A percentile compares a stretch with the other conserved stretches of the same genome.
Evolutionary conservation across 2,797 vertebrate genomes (phyloP).

Genomic region (Bucorvus abyssinicus): DNA sequence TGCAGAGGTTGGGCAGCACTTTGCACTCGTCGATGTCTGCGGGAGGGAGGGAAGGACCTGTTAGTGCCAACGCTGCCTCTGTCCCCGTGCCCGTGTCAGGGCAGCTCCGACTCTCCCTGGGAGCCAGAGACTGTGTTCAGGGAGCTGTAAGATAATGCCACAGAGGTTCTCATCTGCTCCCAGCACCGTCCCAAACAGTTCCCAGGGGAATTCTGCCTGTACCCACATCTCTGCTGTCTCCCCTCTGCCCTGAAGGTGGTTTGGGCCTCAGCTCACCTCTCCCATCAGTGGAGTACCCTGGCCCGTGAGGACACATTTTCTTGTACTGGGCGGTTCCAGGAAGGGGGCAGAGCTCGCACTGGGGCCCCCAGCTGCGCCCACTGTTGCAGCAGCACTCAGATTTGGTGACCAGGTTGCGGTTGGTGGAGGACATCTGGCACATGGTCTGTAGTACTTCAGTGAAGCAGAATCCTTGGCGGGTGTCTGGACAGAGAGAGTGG

Average conservation of each 20-base stretch:
- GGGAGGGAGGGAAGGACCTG: neutral
- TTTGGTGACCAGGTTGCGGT: conserved; percentile 87
- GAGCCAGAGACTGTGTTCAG: neutral
- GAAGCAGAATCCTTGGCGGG: conserved; percentile 90
- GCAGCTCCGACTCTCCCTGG: neutral
- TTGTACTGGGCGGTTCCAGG: conserved; percentile 89
- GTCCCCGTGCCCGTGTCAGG: neutral
- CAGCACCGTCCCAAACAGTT: neutral
- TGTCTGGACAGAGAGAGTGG: conserved; percentile 73
- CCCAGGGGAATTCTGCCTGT: neutral
- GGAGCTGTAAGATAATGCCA: neutral
- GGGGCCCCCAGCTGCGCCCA: conserved; percentile 88
- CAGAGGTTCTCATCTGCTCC: neutral
- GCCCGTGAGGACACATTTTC: conserved; percentile 92
- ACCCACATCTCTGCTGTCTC: neutral
- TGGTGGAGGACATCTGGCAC: conserved; percentile 89
- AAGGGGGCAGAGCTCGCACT: conserved; percentile 91
- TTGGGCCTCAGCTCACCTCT: conserved; percentile 76
- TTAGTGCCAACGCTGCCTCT: neutral
- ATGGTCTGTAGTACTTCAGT: conserved; percentile 87
- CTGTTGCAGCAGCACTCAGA: conserved; percentile 91
- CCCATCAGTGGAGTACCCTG: conserved; percentile 90
- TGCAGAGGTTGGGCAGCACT: conserved; percentile 86
- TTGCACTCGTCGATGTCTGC: conserved; percentile 92
- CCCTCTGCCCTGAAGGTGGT: neutral